Evolutionary conservation across 2,797 vertebrate species (phyloP).

Genomic region (Lycodopsis pacificus): DNA sequence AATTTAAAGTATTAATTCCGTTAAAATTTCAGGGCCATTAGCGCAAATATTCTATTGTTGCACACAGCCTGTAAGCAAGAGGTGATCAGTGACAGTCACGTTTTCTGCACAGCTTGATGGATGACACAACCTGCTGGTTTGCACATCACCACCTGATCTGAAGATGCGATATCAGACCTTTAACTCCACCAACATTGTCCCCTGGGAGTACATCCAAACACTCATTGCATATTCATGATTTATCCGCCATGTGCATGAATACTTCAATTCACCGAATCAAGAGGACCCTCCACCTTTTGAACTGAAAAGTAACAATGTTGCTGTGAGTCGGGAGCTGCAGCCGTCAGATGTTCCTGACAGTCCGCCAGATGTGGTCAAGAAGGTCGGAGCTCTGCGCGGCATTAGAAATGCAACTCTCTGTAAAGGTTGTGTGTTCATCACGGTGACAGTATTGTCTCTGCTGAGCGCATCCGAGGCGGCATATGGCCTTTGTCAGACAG

Average conservation of each 20-base stretch:
- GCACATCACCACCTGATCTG: conserved; percentile 11
- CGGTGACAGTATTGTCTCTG: conserved; percentile 26
- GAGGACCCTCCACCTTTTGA: conserved; percentile 27
- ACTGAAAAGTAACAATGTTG: conserved; percentile 21
- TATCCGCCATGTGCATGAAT: conserved; percentile 29
- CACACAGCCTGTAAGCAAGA: not conserved
- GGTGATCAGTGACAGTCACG: conserved; percentile 20
- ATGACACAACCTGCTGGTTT: conserved; percentile 21
- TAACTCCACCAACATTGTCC: conserved; percentile 36
- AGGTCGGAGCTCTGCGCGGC: conserved; percentile 17
- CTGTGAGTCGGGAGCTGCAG: conserved; percentile 18
- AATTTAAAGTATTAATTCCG: not conserved
- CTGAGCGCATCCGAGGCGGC: conserved; percentile 20
- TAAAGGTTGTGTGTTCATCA: conserved; percentile 29
- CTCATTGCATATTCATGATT: conserved; percentile 58
- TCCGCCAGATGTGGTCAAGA: conserved; percentile 38
- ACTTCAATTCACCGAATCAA: conserved; percentile 28
- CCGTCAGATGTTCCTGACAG: conserved; percentile 23
- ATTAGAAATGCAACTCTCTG: conserved; percentile 54
- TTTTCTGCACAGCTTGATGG: conserved; percentile 17
- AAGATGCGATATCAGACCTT: conserved; percentile 24
- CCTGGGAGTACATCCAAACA: conserved; percentile 35
- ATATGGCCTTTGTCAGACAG: conserved; percentile 25
- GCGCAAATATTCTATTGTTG: not conserved
- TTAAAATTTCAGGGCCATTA: not conserved